Conservation (phyloP, 2,888 invertebrate genomes). For the Dasysyrphus tricinctus region DNA sequence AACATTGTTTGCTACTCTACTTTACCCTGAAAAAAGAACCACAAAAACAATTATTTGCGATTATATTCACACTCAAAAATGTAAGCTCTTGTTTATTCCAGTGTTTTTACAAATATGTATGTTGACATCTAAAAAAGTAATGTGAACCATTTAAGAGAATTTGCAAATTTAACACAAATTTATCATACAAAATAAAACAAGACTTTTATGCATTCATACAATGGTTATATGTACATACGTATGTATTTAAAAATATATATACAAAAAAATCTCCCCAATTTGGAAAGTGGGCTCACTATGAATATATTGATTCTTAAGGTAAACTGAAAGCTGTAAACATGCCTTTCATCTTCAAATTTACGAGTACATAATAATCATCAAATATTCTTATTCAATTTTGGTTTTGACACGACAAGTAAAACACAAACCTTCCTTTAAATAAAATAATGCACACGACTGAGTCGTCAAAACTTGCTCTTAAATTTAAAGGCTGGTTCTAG, state of each 20-base stretch:
- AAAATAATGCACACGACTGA: background rate
- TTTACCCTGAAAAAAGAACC: conserved; percentile 45
- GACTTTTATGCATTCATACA: background rate
- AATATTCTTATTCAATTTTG: conserved; percentile 51
- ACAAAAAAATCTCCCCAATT: conserved; percentile 30
- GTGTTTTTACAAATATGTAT: conserved; percentile 58
- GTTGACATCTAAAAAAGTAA: conserved; percentile 46
- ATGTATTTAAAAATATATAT: conserved; percentile 27
- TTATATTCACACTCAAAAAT: conserved; percentile 58
- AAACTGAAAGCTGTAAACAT: background rate
- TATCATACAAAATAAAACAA: conserved; percentile 23
- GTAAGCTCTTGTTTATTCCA: conserved; percentile 41
- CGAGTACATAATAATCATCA: conserved; percentile 36
- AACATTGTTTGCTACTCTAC: conserved; percentile 32
- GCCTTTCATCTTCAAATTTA: conserved; percentile 59
- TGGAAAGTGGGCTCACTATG: conserved; percentile 18
- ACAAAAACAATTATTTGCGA: conserved; percentile 68
- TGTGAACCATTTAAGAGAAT: conserved; percentile 52
- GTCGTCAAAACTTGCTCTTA: background rate
- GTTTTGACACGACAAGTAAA: conserved; percentile 29
- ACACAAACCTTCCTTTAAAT: conserved; percentile 20
- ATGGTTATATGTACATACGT: background rate
- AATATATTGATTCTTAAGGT: conserved; percentile 44
- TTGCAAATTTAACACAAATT: conserved; percentile 48
- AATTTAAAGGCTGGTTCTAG: background rate